phyloP scores from a whole-genome alignment of 2,888 invertebrate genomes.

The Drosophila neotestacea region DNA sequence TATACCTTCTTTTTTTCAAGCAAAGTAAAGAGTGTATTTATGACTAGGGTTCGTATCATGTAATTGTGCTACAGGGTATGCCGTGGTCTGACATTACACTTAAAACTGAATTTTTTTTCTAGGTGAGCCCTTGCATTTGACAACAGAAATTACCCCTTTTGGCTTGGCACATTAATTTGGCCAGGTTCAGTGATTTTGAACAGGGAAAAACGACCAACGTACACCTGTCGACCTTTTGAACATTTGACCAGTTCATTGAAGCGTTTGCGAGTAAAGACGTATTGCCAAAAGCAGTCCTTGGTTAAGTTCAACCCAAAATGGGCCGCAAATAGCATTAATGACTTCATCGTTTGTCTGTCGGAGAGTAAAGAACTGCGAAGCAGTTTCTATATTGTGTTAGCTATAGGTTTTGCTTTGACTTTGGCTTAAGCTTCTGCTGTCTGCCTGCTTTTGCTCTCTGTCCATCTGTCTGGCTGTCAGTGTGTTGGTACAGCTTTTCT shows the following conservation, averaged over 20 bases:
- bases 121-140: conserved; percentile 48
- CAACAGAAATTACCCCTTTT: conserved; percentile 76
- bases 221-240: conserved; percentile 54
- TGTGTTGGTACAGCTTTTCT: conserved; percentile 6
- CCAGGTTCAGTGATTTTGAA: conserved; percentile 63
- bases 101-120: neutral
- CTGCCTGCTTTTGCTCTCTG: conserved; percentile 7
- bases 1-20: neutral
- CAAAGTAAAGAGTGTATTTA: neutral
- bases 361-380: conserved; percentile 11
- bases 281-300: conserved; percentile 20
- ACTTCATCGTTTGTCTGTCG: conserved; percentile 54
- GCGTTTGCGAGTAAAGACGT: conserved; percentile 54
- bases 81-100: neutral
- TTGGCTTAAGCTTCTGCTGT: conserved; percentile 42
- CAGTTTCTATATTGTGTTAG: conserved; percentile 21
- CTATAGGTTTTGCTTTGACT: conserved; percentile 41
- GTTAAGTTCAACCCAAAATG: conserved; percentile 55
- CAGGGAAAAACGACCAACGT: conserved; percentile 21
- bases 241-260: conserved; percentile 76
- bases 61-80: conserved; percentile 19
- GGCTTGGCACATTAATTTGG: conserved; percentile 74
- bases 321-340: conserved; percentile 75
- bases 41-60: neutral
- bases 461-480: neutral